phyloP scores from a whole-genome alignment of 2,113 vertebrate genomes.

The Psilopsiagon aymara region DNA sequence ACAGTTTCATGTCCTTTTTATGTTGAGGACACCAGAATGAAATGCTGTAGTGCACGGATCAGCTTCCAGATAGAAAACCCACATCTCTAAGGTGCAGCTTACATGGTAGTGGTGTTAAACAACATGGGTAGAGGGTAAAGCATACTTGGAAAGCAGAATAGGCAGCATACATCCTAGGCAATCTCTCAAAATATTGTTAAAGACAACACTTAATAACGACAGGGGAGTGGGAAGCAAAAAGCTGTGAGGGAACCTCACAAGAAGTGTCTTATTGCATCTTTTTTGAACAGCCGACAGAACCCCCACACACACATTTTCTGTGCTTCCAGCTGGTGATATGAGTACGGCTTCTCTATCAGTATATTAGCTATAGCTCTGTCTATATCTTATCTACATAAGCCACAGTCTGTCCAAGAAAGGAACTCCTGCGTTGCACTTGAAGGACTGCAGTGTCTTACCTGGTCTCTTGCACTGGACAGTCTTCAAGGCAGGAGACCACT shows the following conservation, averaged over 20 bases:
- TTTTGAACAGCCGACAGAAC: not conserved
- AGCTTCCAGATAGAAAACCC: not conserved
- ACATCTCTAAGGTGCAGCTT: not conserved
- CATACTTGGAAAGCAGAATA: not conserved
- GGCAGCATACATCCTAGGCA: not conserved
- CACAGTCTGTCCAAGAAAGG: not conserved
- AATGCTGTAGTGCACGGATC: not conserved
- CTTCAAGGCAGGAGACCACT: conserved; percentile 85
- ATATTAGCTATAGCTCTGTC: not conserved
- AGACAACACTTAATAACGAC: not conserved
- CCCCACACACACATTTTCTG: not conserved
- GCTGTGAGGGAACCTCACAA: not conserved
- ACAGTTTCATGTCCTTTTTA: too few species aligned
- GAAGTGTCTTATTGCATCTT: not conserved
- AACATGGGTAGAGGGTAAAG: not conserved
- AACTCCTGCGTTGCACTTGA: not conserved
- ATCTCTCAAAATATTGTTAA: not conserved
- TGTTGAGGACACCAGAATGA: too few species aligned
- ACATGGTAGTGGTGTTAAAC: not conserved
- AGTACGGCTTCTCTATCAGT: not conserved
- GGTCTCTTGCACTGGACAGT: conserved; percentile 69
- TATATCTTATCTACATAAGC: not conserved
- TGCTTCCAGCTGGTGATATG: not conserved
- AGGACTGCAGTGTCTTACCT: conserved; percentile 68
- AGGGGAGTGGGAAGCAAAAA: not conserved